Evolutionary conservation across 2,888 invertebrate genomes (phyloP).

Genomic region (Andrena minutula): DNA sequence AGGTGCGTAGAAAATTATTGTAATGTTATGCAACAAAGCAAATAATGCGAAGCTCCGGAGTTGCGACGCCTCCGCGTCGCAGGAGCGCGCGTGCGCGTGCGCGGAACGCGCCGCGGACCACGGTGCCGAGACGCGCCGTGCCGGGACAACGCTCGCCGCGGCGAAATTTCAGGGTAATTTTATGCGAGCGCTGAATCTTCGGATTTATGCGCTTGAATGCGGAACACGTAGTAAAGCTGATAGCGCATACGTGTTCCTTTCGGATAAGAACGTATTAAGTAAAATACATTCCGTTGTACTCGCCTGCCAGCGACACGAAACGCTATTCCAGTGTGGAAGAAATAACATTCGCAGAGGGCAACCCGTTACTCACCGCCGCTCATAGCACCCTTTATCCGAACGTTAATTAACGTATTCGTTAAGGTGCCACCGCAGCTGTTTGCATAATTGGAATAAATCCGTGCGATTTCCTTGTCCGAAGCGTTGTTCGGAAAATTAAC

Average conservation of each 20-base stretch:
- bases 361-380: not conserved
- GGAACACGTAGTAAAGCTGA: constrained; percentile 51
- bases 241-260: constrained; percentile 38
- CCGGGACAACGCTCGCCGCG: constrained; percentile 2
- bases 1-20: constrained; percentile 59
- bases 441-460: not conserved
- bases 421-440: constrained; percentile 1
- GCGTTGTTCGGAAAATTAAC: too few species aligned
- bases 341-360: constrained; percentile 18
- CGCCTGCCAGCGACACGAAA: not conserved
- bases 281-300: constrained; percentile 15
- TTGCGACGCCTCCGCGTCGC: constrained; percentile 3
- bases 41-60: constrained; percentile 39
- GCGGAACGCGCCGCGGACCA: too few species aligned
- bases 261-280: constrained; percentile 41
- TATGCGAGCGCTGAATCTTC: constrained; percentile 39
- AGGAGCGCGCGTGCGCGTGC: not conserved
- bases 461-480: not conserved
- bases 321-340: constrained; percentile 18
- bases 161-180: constrained; percentile 44
- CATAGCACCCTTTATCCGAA: not conserved
- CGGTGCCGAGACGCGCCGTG: too few species aligned
- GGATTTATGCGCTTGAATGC: constrained; percentile 50
- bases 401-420: not conserved
- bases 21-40: constrained; percentile 51